Evolutionary conservation across 2,113 vertebrate genomes (phyloP).

Genomic region (Pituophis catenifer): DNA sequence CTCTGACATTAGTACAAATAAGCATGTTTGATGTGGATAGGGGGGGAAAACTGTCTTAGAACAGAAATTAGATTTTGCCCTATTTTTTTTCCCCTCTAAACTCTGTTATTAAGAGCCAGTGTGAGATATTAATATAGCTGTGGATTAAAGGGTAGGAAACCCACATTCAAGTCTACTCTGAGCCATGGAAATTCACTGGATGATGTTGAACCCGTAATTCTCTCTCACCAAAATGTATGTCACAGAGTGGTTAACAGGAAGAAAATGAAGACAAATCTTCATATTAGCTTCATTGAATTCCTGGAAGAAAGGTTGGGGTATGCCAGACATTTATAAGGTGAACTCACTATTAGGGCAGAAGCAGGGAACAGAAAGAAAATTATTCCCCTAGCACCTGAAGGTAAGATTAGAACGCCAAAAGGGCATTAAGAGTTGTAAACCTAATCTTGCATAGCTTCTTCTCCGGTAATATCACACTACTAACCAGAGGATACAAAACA

Average conservation of each 20-base stretch:
- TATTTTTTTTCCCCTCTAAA: slow-evolving; percentile 7
- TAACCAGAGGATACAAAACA: no score
- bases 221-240: neutral
- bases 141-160: neutral
- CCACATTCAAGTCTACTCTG: neutral
- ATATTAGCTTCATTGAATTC: neutral
- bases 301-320: neutral
- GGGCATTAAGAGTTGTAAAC: no score
- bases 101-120: neutral
- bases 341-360: neutral
- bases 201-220: neutral
- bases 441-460: no score
- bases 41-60: neutral
- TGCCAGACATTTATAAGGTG: neutral
- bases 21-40: neutral
- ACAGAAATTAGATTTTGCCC: neutral
- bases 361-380: neutral
- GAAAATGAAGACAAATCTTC: neutral
- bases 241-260: neutral
- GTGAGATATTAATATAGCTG: neutral
- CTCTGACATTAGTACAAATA: slow-evolving; percentile 5
- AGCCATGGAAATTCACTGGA: neutral
- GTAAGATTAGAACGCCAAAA: neutral
- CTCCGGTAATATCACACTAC: no score
- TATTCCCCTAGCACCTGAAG: neutral